phyloP scores from a whole-genome alignment of 2,113 vertebrate species.

The Oryzias javanicus region DNA sequence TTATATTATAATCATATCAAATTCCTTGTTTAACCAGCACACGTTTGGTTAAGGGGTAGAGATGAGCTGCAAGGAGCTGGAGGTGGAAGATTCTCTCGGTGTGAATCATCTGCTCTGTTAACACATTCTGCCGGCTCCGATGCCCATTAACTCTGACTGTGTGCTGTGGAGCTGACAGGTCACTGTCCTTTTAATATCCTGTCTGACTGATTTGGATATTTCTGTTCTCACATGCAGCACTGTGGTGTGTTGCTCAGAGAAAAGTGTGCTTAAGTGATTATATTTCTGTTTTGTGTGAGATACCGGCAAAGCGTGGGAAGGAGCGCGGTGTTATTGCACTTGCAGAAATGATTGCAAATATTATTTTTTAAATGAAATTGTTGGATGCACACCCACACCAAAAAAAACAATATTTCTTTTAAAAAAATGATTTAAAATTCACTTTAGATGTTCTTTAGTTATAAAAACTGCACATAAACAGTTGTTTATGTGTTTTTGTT shows the following conservation, averaged over 20 bases:
- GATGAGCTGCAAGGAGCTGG: too few relatives aligned
- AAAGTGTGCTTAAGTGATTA: background rate
- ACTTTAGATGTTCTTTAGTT: too few relatives aligned
- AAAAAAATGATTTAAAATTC: constrained; percentile 1
- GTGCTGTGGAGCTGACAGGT: background rate
- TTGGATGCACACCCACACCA: constrained; percentile 1
- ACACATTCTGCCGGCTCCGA: background rate
- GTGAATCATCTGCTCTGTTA: background rate
- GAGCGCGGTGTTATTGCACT: background rate
- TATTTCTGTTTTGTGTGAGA: constrained; percentile 1
- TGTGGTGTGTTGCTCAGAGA: background rate
- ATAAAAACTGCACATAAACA: background rate
- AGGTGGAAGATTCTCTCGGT: background rate
- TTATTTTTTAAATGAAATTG: background rate
- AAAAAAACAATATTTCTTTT: constrained; percentile 10
- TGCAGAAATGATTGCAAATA: background rate
- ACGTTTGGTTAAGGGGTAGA: too few relatives aligned
- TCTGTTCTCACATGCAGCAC: background rate
- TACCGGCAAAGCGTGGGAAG: background rate
- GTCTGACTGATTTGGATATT: background rate
- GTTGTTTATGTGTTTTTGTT: background rate
- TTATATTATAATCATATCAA: too few relatives aligned
- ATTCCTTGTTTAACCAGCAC: too few relatives aligned
- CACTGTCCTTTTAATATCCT: background rate
- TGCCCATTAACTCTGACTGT: background rate